These are phyloP conservation scores for Tuberolachnus salignus DNA, from an alignment of 2,888 invertebrate species.

Conservation along the genomic window DNA sequence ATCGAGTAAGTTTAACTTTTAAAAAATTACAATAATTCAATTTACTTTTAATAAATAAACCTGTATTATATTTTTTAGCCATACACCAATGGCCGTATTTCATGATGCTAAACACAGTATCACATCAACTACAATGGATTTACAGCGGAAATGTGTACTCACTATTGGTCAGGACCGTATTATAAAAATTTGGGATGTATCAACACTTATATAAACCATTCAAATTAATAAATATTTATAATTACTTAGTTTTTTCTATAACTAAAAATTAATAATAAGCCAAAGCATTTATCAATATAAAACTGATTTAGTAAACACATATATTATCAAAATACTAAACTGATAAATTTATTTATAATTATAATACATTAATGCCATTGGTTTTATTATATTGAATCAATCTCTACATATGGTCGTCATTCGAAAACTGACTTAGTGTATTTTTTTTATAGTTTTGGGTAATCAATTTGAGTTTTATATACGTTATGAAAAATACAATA, in stretches of 20 bases:
- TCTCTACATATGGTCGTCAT: too few species aligned
- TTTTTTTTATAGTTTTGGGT: too few species aligned
- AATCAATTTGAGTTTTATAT: too few species aligned
- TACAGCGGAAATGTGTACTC: slow-evolving; percentile 82
- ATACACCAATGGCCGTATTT: slow-evolving; percentile 90
- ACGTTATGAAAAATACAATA: too few species aligned
- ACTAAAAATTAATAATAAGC: slow-evolving; percentile 9
- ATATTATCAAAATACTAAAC: background rate
- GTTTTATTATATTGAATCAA: too few species aligned
- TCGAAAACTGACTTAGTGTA: too few species aligned
- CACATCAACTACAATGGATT: slow-evolving; percentile 86
- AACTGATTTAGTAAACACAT: slow-evolving; percentile 5
- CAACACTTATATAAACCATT: slow-evolving; percentile 66
- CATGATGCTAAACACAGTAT: slow-evolving; percentile 95
- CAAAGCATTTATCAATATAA: slow-evolving; percentile 37
- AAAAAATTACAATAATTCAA: background rate
- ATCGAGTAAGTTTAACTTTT: slow-evolving; percentile 77
- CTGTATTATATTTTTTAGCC: slow-evolving; percentile 67
- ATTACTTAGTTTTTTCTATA: background rate
- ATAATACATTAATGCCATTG: too few species aligned
- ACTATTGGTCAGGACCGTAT: slow-evolving; percentile 94
- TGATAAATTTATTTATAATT: too few species aligned
- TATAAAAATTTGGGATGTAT: slow-evolving; percentile 91
- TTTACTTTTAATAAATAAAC: slow-evolving; percentile 3
- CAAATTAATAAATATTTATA: background rate